These are phyloP conservation scores for Spisula subtruncata DNA, from an alignment of 2,888 invertebrate species.

Conservation along the genomic window DNA sequence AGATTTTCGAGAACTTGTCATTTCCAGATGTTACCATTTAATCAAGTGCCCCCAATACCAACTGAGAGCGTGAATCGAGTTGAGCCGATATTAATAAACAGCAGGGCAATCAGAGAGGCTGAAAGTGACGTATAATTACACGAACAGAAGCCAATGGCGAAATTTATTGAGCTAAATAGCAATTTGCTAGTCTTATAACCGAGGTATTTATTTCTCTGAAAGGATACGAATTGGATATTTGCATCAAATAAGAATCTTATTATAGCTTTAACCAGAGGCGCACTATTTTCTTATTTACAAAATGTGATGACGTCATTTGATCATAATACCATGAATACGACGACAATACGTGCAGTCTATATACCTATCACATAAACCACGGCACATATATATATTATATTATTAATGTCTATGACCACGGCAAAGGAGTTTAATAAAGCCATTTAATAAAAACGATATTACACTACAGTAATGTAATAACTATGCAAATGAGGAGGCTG, in stretches of 20 bases:
- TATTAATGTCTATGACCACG: no score
- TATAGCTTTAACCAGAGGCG: slow-evolving; percentile 30
- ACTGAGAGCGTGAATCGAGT: slow-evolving; percentile 67
- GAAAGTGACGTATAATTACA: slow-evolving; percentile 71
- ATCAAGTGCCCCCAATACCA: slow-evolving; percentile 65
- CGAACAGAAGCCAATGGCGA: slow-evolving; percentile 62
- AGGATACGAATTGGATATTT: slow-evolving; percentile 51
- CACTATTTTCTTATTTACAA: slow-evolving; percentile 45
- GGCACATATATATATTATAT: no score
- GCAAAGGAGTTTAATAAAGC: no score
- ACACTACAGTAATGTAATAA: no score
- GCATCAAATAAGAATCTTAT: slow-evolving; percentile 51
- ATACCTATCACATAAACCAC: no score
- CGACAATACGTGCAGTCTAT: no score
- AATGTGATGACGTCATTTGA: neutral
- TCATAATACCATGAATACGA: neutral
- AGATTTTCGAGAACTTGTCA: slow-evolving; percentile 72
- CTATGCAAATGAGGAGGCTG: no score
- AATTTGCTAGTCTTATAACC: slow-evolving; percentile 53
- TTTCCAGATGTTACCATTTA: slow-evolving; percentile 71
- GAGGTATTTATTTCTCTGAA: slow-evolving; percentile 56
- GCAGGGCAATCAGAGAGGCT: slow-evolving; percentile 68
- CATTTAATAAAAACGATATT: no score
- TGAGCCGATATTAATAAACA: slow-evolving; percentile 69
- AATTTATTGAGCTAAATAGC: slow-evolving; percentile 66